Evolutionary conservation across 2,113 vertebrate genomes (phyloP), one percentile per base, ranked within the genome.

Genomic region (Toxotes jaculatrix): DNA sequence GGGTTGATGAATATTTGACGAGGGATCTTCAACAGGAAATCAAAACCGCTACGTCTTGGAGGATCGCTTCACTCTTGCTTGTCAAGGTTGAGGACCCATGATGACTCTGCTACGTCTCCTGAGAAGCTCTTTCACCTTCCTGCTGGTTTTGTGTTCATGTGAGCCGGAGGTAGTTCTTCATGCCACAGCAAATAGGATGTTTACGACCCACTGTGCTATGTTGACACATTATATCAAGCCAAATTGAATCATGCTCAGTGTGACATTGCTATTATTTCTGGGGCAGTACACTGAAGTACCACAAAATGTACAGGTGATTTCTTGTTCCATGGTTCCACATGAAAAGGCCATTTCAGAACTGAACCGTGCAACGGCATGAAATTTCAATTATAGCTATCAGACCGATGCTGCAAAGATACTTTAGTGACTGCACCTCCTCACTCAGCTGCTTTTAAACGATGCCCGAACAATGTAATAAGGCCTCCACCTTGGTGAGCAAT

Each of bases 1-100:
- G 4, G 72, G 64, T 27, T 63, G 55, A 90, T 93, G 69, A 92
- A 92, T 90, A 93, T 88, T 91, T 92, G 77, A 92, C 74, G 75
- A 80, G 65, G 8, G 11, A 80, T 87, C 83, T 84, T 86, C 32
- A 72, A 61, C 42, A 63, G 64, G 82, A 86, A 91, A 85, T 82
- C 53, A 63, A 87, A 86, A 63, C 40, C n/a, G 1, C 47, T 21
- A 31, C 34, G 4, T 65, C 73, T 64, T 12, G 2, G 9, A 34
- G 71, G 31, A 79, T 40, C 9, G 27, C 38, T 43, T 77, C 66
- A 21, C 21, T 69, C 63, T 49, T 14, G 7, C 55, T 73, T 74
- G 81, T 79, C 74, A 72, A 53, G 75, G 71, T 43, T 77, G 43
- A 85, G 65, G 70, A 36, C 56, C 51, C 27, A 19, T 16, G 62